phyloP scores from a whole-genome alignment of 2,888 invertebrate species.

The Allacma fusca region DNA sequence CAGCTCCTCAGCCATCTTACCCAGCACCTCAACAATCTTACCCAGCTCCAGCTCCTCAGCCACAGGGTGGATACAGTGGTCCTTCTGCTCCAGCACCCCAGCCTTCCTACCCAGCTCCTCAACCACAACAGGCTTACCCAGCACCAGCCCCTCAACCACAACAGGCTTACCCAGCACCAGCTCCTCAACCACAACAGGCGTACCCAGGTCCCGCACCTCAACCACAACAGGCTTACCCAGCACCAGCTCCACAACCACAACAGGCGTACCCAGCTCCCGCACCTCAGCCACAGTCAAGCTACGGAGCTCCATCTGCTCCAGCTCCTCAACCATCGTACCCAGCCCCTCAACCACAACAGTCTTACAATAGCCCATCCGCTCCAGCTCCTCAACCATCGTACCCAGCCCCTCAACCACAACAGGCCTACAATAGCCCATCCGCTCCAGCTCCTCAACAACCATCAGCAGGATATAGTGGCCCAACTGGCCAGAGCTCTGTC shows the following conservation, averaged over 20 bases:
- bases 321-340: too few relatives aligned
- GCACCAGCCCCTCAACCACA: not conserved
- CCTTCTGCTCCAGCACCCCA: conserved; percentile 1
- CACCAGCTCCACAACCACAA: conserved; percentile 39
- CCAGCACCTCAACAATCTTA: not conserved
- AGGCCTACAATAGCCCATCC: too few relatives aligned
- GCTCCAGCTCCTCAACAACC: too few relatives aligned
- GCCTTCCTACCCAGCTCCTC: too few relatives aligned
- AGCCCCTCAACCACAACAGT: too few relatives aligned
- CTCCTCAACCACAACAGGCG: not conserved
- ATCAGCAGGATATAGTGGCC: too few relatives aligned
- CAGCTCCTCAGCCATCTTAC: not conserved
- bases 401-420: conserved; percentile 37
- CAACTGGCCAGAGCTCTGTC: not conserved
- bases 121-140: too few relatives aligned
- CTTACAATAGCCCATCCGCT: too few relatives aligned
- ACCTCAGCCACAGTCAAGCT: too few relatives aligned
- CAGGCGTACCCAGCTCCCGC: not conserved
- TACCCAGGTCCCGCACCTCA: conserved; percentile 17
- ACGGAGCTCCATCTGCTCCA: too few relatives aligned
- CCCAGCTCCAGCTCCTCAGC: conserved; percentile 38
- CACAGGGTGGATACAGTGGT: not conserved
- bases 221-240: too few relatives aligned
- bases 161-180: not conserved
- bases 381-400: too few relatives aligned